Evolutionary conservation across 2,797 vertebrate species (phyloP).

Genomic region (Microctenopoma stevenorrisi): DNA sequence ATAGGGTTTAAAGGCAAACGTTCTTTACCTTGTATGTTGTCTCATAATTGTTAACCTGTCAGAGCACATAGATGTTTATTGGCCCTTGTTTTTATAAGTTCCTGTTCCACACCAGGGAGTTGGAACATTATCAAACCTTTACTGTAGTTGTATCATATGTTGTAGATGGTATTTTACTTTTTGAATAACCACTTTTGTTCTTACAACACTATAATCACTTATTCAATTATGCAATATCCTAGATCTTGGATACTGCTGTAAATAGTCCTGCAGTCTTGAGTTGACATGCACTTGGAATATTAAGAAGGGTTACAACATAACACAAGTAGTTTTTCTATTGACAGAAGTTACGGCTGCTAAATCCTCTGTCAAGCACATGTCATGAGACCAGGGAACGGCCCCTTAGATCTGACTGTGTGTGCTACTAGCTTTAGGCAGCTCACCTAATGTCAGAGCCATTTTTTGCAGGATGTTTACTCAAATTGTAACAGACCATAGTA

Average conservation of each 20-base stretch:
- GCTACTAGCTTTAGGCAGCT: slow-evolving; percentile 16
- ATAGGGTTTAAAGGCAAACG: slow-evolving; percentile 23
- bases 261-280: slow-evolving; percentile 6
- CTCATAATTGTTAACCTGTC: slow-evolving; percentile 35
- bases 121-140: slow-evolving; percentile 20
- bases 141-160: slow-evolving; percentile 1
- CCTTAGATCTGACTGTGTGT: slow-evolving; percentile 24
- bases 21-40: slow-evolving; percentile 33
- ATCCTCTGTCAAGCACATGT: slow-evolving; percentile 46
- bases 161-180: not conserved
- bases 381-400: slow-evolving; percentile 21
- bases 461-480: slow-evolving; percentile 3
- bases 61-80: slow-evolving; percentile 15
- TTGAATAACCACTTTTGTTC: slow-evolving; percentile 12
- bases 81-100: slow-evolving; percentile 38
- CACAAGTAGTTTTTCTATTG: slow-evolving; percentile 35
- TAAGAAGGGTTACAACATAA: slow-evolving; percentile 17
- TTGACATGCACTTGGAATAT: slow-evolving; percentile 14
- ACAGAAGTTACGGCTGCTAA: slow-evolving; percentile 42
- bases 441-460: not conserved
- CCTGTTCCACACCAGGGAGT: slow-evolving; percentile 7
- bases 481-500: not conserved
- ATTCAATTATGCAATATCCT: slow-evolving; percentile 32
- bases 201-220: not conserved
- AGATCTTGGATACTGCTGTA: not conserved